These are phyloP conservation scores for Aurelia coerulea DNA, from an alignment of 30 jellyfish, hydroid and myxozoan genomes.

Conservation along the genomic window DNA sequence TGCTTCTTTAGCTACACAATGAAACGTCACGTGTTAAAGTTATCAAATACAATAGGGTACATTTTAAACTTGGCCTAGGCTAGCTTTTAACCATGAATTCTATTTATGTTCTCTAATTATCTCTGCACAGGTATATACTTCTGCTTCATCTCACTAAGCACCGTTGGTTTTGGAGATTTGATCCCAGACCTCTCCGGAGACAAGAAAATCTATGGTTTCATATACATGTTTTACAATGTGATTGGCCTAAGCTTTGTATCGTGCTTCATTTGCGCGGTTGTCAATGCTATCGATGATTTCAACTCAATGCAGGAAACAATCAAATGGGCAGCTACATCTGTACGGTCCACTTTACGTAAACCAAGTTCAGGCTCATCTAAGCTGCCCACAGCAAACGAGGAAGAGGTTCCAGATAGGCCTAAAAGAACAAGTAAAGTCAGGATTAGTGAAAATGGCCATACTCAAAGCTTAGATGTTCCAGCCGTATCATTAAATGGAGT, in stretches of 20 bases:
- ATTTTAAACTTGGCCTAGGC: no score
- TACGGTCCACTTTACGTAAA: neutral
- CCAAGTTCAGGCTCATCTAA: no score
- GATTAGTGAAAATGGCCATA: no score
- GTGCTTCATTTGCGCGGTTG: conserved; percentile 63
- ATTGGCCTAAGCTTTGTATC: conserved; percentile 65
- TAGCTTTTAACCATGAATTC: no score
- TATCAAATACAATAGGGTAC: no score
- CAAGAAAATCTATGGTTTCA: conserved; percentile 43
- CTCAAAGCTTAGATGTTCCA: no score
- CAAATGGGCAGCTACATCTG: conserved; percentile 49
- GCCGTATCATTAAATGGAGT: no score
- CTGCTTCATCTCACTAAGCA: conserved; percentile 72
- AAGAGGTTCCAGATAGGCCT: no score
- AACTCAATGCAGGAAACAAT: conserved; percentile 28
- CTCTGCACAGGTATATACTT: conserved; percentile 41
- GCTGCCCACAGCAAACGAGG: no score
- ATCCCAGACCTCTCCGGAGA: conserved; percentile 66
- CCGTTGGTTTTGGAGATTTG: conserved; percentile 77
- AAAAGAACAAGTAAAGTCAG: neutral
- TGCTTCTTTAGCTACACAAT: no score
- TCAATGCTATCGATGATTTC: conserved; percentile 70
- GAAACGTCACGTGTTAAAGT: no score
- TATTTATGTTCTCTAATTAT: neutral
- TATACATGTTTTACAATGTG: conserved; percentile 70